A percentile compares a stretch with the other conserved stretches of the same genome.
Conservation (phyloP, 92 coral and sea anemone genomes). For the Porites cylindrica region DNA sequence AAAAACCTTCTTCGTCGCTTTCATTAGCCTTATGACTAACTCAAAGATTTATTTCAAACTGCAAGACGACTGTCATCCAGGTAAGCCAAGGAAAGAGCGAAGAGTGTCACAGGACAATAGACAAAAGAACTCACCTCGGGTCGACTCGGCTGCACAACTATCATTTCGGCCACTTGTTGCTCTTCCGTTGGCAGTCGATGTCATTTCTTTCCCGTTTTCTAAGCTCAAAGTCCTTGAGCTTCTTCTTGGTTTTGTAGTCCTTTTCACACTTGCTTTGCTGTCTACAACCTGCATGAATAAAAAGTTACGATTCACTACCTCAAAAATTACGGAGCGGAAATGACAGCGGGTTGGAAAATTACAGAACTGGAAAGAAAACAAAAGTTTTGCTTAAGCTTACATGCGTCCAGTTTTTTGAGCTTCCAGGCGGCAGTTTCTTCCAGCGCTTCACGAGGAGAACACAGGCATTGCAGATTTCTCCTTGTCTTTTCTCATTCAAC, state of each 20-base stretch:
- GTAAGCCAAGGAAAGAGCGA: neutral
- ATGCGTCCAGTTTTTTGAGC: conserved; percentile 95
- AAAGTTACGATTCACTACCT: neutral
- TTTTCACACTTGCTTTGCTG: conserved; percentile 85
- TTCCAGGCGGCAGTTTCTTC: conserved; percentile 92
- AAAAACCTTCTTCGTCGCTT: neutral
- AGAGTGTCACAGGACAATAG: neutral
- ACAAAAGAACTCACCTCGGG: conserved; percentile 41
- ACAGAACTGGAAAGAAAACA: neutral
- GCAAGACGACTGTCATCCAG: conserved; percentile 20
- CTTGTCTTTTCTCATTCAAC: conserved; percentile 81
- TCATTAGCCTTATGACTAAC: neutral
- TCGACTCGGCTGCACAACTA: conserved; percentile 24
- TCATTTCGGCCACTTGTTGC: conserved; percentile 62
- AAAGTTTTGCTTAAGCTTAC: conserved; percentile 57
- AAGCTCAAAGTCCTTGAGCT: conserved; percentile 70
- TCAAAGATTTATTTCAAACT: neutral
- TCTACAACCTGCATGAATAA: conserved; percentile 83
- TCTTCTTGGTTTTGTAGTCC: conserved; percentile 82
- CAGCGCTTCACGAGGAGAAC: conserved; percentile 96
- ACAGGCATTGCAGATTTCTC: conserved; percentile 99
- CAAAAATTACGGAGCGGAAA: conserved; percentile 8
- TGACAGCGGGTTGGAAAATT: neutral
- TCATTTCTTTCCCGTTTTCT: conserved; percentile 60
- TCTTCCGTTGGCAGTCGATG: conserved; percentile 54